Conservation (phyloP, 92 coral and sea anemone species). For the Muricea muricata region DNA sequence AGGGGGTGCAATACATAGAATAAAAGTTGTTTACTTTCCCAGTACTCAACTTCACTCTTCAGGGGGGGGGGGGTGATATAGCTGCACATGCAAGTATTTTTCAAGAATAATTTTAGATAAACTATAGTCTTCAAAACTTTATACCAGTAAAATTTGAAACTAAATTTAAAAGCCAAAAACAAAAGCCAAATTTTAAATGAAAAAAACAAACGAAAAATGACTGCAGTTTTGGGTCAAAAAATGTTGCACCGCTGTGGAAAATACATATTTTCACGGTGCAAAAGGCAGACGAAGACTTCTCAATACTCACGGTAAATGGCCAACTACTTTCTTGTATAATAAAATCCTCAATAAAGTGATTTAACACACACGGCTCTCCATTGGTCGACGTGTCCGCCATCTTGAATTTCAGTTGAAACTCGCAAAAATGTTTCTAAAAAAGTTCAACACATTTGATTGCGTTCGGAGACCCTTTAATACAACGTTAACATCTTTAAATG, state of each 20-base stretch:
- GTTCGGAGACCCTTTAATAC: not conserved
- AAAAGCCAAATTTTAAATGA: too few species aligned
- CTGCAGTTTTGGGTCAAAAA: not conserved
- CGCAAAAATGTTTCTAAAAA: not conserved
- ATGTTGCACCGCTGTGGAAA: not conserved
- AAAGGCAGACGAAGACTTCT: not conserved
- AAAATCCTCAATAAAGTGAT: constrained; percentile 94
- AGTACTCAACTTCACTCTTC: too few species aligned
- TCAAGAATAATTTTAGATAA: too few species aligned
- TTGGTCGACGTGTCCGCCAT: constrained; percentile 68
- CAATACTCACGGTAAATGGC: constrained; percentile 90
- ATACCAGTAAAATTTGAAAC: too few species aligned
- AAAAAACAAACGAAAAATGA: not conserved
- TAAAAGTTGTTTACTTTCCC: too few species aligned
- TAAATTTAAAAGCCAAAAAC: too few species aligned
- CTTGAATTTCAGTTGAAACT: not conserved
- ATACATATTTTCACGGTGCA: not conserved
- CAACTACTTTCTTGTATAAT: constrained; percentile 97
- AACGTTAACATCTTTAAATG: not conserved
- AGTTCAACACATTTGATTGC: not conserved
- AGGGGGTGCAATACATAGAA: too few species aligned
- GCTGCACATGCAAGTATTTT: too few species aligned
- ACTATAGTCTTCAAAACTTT: too few species aligned
- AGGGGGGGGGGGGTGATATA: too few species aligned
- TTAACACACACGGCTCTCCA: constrained; percentile 82